Conservation (phyloP, 2,797 vertebrate genomes). For the Anabacerthia variegaticeps region DNA sequence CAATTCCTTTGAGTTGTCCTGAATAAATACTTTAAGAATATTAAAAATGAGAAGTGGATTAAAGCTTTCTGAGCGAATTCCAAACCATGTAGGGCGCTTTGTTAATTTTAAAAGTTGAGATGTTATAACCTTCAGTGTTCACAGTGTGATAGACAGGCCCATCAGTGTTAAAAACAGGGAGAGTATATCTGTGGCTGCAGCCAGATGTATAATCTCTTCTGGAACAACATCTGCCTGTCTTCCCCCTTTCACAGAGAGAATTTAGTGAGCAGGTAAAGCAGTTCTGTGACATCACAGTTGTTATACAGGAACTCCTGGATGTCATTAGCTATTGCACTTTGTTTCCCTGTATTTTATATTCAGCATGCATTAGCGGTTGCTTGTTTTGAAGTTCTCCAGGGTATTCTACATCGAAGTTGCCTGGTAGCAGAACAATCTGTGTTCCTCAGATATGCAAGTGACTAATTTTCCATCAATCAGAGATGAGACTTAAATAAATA, state of each 20-base stretch:
- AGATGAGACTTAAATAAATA: constrained; percentile 83
- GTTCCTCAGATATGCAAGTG: constrained; percentile 78
- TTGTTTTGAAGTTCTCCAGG: constrained; percentile 63
- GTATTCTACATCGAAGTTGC: constrained; percentile 62
- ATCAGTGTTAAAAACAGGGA: not conserved
- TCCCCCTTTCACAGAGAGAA: not conserved
- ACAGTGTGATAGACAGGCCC: not conserved
- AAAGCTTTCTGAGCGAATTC: constrained; percentile 44
- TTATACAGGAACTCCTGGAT: constrained; percentile 62
- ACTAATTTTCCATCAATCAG: constrained; percentile 82
- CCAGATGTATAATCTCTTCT: not conserved
- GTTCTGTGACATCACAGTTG: constrained; percentile 53
- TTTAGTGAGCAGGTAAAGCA: constrained; percentile 25
- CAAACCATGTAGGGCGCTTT: not conserved
- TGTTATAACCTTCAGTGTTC: constrained; percentile 31
- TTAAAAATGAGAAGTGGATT: constrained; percentile 56
- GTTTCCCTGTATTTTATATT: constrained; percentile 65
- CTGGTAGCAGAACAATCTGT: constrained; percentile 73
- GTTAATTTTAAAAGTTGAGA: constrained; percentile 36
- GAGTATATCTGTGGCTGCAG: not conserved
- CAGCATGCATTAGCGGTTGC: constrained; percentile 47
- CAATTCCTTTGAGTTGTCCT: constrained; percentile 40
- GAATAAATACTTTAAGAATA: constrained; percentile 57
- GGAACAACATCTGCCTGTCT: not conserved
- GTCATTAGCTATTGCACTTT: constrained; percentile 58